Evolutionary conservation across 2,888 invertebrate species (phyloP).

Genomic region (Asteroscopus sphinx): DNA sequence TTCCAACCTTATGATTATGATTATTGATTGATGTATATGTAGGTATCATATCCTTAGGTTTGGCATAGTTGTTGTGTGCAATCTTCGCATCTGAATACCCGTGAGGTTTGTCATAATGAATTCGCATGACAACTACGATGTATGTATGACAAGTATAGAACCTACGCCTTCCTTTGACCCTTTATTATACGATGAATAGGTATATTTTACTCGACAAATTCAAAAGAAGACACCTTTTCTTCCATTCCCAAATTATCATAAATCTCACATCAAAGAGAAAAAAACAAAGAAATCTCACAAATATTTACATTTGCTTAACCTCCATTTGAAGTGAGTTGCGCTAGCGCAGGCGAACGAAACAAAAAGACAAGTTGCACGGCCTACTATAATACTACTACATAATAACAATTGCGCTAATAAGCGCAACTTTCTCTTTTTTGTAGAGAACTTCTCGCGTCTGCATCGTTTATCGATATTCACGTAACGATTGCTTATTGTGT

Average conservation of each 20-base stretch:
- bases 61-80: too few species aligned
- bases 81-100: too few species aligned
- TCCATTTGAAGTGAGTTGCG: constrained; percentile 37
- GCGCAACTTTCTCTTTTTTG: constrained; percentile 71
- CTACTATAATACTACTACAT: constrained; percentile 45
- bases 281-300: constrained; percentile 39
- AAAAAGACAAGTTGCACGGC: constrained; percentile 47
- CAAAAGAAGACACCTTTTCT: neutral
- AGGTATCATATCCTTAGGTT: too few species aligned
- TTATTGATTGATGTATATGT: too few species aligned
- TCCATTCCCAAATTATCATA: constrained; percentile 30
- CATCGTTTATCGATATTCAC: constrained; percentile 44
- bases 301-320: constrained; percentile 52
- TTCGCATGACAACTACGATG: too few species aligned
- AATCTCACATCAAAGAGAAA: constrained; percentile 34
- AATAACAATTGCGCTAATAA: constrained; percentile 64
- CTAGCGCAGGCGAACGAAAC: constrained; percentile 29
- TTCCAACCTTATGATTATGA: too few species aligned
- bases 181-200: neutral
- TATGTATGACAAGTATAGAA: too few species aligned
- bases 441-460: constrained; percentile 60
- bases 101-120: too few species aligned
- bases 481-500: constrained; percentile 47
- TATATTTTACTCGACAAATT: neutral
- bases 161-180: too few species aligned